phyloP scores from a whole-genome alignment of 23 tunicate genomes.

The Oikopleura dioica region DNA sequence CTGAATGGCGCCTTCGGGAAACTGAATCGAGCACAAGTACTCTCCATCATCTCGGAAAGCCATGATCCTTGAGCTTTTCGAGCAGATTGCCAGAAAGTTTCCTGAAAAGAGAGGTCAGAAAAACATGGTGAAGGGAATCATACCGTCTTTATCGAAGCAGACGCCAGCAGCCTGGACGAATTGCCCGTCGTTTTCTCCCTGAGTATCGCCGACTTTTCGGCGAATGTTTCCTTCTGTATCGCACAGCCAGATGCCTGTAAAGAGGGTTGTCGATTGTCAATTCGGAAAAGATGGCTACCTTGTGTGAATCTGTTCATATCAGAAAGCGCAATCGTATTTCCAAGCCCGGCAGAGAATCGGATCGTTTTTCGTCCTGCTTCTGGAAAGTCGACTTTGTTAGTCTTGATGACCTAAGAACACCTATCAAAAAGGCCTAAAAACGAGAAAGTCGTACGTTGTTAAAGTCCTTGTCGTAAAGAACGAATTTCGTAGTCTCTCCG shows the following conservation, averaged over 20 bases:
- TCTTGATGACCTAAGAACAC: background rate
- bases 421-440: background rate
- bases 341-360: background rate
- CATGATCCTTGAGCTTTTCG: background rate
- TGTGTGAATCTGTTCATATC: background rate
- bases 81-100: background rate
- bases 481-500: background rate
- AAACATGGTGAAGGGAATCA: too few relatives aligned
- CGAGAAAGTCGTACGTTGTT: background rate
- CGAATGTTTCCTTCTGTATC: background rate
- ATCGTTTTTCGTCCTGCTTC: background rate
- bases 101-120: too few relatives aligned
- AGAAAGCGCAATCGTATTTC: background rate
- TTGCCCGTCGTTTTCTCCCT: background rate
- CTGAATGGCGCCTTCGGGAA: slow-evolving; percentile 5
- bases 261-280: too few relatives aligned
- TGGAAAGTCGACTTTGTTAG: background rate
- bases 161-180: background rate
- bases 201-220: background rate
- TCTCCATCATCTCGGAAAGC: background rate
- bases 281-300: too few relatives aligned
- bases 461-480: background rate
- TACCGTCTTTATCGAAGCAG: background rate
- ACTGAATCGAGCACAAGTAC: background rate
- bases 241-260: background rate